Evolutionary conservation across 92 coral and sea anemone genomes (phyloP).

Genomic region (Umimayanthus kanabou): DNA sequence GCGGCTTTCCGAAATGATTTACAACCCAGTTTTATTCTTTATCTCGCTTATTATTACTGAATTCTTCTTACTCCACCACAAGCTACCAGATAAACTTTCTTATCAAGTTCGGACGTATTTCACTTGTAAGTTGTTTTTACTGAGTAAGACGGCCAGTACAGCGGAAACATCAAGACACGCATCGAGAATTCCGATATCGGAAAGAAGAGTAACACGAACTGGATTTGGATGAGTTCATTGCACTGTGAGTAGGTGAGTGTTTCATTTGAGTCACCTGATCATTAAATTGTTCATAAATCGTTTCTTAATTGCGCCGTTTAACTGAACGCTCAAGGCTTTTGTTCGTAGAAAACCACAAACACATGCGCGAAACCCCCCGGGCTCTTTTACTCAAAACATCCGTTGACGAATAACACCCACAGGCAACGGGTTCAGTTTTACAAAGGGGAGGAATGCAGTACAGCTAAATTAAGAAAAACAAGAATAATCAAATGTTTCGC

Average conservation of each 20-base stretch:
- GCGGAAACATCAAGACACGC: no score
- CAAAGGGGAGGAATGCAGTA: not conserved
- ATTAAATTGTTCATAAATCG: conserved; percentile 22
- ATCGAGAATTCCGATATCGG: not conserved
- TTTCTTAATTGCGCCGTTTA: conserved; percentile 5
- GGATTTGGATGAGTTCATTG: no score
- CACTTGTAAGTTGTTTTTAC: not conserved
- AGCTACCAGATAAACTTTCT: not conserved
- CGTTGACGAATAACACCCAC: not conserved
- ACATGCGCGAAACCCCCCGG: not conserved
- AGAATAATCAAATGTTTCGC: no score
- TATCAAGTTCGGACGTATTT: not conserved
- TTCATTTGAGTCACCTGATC: not conserved
- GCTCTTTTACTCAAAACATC: not conserved
- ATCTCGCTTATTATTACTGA: not conserved
- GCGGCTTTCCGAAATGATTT: not conserved
- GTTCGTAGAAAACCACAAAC: conserved; percentile 11
- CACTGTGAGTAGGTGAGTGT: no score
- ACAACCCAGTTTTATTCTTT: not conserved
- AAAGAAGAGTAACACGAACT: not conserved
- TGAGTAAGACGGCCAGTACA: no score
- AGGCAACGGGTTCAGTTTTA: not conserved
- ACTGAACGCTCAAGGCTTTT: not conserved
- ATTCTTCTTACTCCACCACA: not conserved
- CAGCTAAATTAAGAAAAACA: conserved; percentile 3